These are phyloP conservation scores for Podabrus alpinus DNA, from an alignment of 2,888 invertebrate genomes.

Conservation along the genomic window DNA sequence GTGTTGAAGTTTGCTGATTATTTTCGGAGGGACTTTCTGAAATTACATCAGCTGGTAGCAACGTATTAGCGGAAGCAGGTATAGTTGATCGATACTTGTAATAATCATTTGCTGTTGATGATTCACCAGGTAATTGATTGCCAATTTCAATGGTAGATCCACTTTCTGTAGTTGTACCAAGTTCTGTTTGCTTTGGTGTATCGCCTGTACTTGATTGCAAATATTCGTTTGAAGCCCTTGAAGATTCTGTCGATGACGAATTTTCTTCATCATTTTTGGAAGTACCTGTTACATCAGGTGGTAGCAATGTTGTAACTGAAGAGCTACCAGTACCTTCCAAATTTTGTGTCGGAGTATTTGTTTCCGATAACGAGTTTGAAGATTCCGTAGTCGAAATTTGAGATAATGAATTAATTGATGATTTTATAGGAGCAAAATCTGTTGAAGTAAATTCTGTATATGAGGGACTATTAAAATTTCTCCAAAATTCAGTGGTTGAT, in stretches of 20 bases:
- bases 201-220: not conserved
- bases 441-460: not conserved
- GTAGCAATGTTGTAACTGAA: not conserved
- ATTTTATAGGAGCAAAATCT: not conserved
- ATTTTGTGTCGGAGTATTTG: not conserved
- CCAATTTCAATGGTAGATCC: not conserved
- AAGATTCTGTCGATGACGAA: not conserved
- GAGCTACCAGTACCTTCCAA: not conserved
- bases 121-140: not conserved
- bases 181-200: not conserved
- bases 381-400: not conserved
- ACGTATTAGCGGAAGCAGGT: not conserved
- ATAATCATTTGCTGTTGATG: not conserved
- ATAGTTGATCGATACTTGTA: not conserved
- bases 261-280: not conserved
- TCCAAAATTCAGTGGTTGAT: not conserved
- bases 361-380: not conserved
- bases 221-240: not conserved
- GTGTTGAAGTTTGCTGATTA: not conserved
- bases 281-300: not conserved
- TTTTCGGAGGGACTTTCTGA: not conserved
- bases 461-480: too few species aligned
- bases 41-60: not conserved
- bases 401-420: not conserved
- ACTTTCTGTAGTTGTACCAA: not conserved